Base-by-base conservation (phyloP, 2,797 vertebrate species). In the Sebastes ruberrimus region DNA sequence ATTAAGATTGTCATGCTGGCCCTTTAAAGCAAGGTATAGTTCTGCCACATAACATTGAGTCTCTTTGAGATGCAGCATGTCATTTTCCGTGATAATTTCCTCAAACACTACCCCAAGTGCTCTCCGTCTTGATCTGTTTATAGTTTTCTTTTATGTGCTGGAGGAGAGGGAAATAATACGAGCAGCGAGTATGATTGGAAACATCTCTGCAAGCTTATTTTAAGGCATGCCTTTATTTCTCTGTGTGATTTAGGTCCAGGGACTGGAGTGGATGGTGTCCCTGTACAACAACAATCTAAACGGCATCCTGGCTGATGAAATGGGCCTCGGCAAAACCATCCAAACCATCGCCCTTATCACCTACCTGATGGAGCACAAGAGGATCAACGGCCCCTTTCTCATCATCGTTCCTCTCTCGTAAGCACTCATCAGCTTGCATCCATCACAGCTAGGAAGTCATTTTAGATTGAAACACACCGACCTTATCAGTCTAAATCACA, bases 311-410 rank as follows among this genome's bases (percentile, higher is more conserved):
- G 98, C 98, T 53, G 98, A 99, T 82, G 98, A 99, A 94, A 99
- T 99, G 98, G 98, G 98, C n/a, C 95, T 99, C 2, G 98, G 98
- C 83, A 99, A 99, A 93, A 99, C 98, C 87, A 99, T 99, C 93
- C 98, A 99, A 92, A 99, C 98, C 84, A 99, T 99, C 66, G 98
- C 97, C n/a, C 97, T 99, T 63, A 98, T 99, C 93, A 99, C 98
- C 62, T 99, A 99, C 84, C 94, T 99, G 94, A 99, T 99, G 98
- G 98, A 99, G 78, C 86, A 96, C 95, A 99, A 99, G 94, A 96
- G 98, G 86, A 96, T 99, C 91, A 99, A 99, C 38, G 98, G 98
- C 1, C 98, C 98, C 46, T 99, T 96, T 92, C 96, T 99, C 93
- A 99, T 99, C 96, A 99, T 99, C 69, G 98, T 99, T 73, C 98